Conservation (phyloP, 2,113 vertebrate genomes). For the Chionomys nivalis region DNA sequence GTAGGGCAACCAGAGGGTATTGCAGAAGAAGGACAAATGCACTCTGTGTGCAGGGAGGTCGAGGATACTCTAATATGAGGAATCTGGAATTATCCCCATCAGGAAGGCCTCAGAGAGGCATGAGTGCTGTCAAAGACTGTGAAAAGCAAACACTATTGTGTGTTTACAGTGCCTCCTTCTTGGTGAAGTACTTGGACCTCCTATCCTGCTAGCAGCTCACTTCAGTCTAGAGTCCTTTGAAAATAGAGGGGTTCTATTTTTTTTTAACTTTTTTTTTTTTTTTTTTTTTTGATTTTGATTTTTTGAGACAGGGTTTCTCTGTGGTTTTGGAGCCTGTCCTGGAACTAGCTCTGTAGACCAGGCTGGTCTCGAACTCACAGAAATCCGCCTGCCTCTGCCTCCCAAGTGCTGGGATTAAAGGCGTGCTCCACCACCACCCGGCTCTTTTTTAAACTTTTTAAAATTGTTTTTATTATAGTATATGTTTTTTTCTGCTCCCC, state of each 20-base stretch:
- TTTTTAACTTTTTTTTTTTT: background rate
- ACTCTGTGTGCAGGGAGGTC: background rate
- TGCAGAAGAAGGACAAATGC: no score
- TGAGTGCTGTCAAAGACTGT: accelerated
- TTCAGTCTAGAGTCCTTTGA: background rate
- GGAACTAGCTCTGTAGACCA: no score
- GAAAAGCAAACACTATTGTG: accelerated
- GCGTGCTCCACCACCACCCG: no score
- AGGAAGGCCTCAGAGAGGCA: accelerated
- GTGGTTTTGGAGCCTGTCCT: no score
- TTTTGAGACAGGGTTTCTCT: no score
- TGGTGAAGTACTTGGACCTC: accelerated
- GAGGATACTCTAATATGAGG: accelerated
- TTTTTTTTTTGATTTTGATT: no score
- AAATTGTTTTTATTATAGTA: no score
- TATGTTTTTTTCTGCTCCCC: no score
- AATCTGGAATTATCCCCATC: background rate
- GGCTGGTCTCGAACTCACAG: no score
- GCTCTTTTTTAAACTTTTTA: background rate
- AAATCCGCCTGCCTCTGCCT: no score
- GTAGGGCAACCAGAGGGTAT: accelerated
- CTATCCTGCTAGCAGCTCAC: accelerated
- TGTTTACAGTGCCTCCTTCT: background rate
- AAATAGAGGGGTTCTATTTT: background rate
- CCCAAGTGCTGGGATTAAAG: no score